phyloP scores from a whole-genome alignment of 2,797 vertebrate genomes.

The Brachymystax lenok region DNA sequence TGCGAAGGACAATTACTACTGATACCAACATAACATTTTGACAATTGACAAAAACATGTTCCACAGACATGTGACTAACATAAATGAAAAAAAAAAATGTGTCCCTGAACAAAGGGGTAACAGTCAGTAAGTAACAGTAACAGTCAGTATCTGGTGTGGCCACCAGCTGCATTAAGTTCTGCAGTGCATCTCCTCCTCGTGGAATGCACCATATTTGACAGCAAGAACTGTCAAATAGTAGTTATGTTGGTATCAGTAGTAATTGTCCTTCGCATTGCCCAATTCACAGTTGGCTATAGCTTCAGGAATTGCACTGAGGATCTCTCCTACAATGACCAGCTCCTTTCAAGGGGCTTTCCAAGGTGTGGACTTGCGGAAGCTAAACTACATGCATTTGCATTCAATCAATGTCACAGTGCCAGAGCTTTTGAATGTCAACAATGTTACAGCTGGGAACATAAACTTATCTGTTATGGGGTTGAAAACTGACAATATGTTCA shows the following conservation, averaged over 20 bases:
- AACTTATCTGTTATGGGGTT: slow-evolving; percentile 71
- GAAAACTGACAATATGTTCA: slow-evolving; percentile 25
- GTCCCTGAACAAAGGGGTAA: too few relatives aligned
- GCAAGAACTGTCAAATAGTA: too few relatives aligned
- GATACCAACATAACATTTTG: slow-evolving; percentile 13
- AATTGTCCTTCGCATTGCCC: slow-evolving; percentile 49
- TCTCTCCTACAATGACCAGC: slow-evolving; percentile 66
- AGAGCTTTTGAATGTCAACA: slow-evolving; percentile 64
- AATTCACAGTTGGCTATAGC: slow-evolving; percentile 66
- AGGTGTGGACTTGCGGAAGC: slow-evolving; percentile 57
- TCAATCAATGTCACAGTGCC: slow-evolving; percentile 63
- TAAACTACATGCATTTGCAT: slow-evolving; percentile 58
- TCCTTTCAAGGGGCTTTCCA: slow-evolving; percentile 60
- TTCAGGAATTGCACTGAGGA: slow-evolving; percentile 77
- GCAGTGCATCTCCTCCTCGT: too few relatives aligned
- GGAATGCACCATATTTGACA: too few relatives aligned
- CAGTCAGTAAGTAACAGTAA: too few relatives aligned
- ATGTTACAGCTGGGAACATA: slow-evolving; percentile 49
- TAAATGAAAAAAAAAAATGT: too few relatives aligned
- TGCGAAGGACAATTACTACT: slow-evolving; percentile 36
- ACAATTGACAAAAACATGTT: too few relatives aligned
- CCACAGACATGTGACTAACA: too few relatives aligned
- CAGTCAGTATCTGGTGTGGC: too few relatives aligned
- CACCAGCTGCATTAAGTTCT: too few relatives aligned
- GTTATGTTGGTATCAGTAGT: slow-evolving; percentile 27